A percentile compares a stretch with the other conserved stretches of the same genome.
These are phyloP conservation scores for Hemicordylus capensis DNA, from an alignment of 2,113 vertebrate genomes.

Conservation along the genomic window DNA sequence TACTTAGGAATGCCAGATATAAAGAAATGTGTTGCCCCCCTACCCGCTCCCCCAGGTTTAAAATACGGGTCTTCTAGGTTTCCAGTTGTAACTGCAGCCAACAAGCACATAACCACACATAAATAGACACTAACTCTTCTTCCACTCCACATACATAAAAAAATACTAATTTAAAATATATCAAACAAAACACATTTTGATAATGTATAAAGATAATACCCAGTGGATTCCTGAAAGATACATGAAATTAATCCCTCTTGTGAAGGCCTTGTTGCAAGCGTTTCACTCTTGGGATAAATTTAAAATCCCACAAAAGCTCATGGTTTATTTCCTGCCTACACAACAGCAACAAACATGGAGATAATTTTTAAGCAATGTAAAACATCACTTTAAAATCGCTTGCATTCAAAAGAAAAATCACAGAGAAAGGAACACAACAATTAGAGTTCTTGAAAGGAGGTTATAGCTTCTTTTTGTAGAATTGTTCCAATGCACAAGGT, in stretches of 20 bases:
- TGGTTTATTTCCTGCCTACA: slow-evolving; percentile 78
- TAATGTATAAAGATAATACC: slow-evolving; percentile 81
- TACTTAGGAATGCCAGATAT: slow-evolving; percentile 29
- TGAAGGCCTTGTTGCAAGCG: slow-evolving; percentile 79
- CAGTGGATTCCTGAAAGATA: slow-evolving; percentile 73
- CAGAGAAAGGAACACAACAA: slow-evolving; percentile 33
- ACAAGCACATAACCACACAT: neutral
- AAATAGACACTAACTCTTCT: slow-evolving; percentile 10
- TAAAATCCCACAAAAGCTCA: slow-evolving; percentile 80
- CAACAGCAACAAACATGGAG: slow-evolving; percentile 78
- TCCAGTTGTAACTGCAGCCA: slow-evolving; percentile 31
- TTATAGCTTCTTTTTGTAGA: slow-evolving; percentile 45
- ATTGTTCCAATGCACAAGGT: neutral
- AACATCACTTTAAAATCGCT: slow-evolving; percentile 68
- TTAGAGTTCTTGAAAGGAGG: slow-evolving; percentile 45
- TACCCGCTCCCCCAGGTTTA: no score
- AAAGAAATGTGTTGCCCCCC: neutral
- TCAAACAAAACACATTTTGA: slow-evolving; percentile 80
- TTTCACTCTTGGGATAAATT: slow-evolving; percentile 78
- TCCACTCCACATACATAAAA: slow-evolving; percentile 61
- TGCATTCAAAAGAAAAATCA: slow-evolving; percentile 30
- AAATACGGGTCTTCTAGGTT: slow-evolving; percentile 23
- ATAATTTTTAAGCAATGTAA: slow-evolving; percentile 76
- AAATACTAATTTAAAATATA: slow-evolving; percentile 78
- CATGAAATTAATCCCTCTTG: slow-evolving; percentile 81